Conservation (phyloP, 1,140 invertebrate species). For the Diuraphis noxia region DNA sequence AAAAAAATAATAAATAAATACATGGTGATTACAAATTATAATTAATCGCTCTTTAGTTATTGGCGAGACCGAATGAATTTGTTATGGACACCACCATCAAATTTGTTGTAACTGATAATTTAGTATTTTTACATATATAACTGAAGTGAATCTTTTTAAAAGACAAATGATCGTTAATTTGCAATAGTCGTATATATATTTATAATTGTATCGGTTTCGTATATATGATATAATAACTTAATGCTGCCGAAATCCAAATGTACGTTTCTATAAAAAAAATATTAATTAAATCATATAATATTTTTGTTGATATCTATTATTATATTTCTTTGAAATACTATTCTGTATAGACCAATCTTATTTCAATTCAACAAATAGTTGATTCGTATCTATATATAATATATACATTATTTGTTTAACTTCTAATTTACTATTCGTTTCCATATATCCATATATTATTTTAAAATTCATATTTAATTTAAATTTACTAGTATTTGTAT, state of each 20-base stretch:
- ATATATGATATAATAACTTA: too few species aligned
- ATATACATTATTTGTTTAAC: neutral
- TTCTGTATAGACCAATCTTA: neutral
- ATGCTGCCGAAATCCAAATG: neutral
- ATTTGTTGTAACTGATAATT: neutral
- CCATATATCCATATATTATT: too few species aligned
- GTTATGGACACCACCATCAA: neutral
- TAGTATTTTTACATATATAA: neutral
- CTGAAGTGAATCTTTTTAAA: too few species aligned
- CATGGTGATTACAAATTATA: neutral
- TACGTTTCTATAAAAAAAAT: neutral
- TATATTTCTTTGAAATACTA: neutral
- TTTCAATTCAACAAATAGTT: neutral
- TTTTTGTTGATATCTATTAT: too few species aligned
- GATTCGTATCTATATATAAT: neutral
- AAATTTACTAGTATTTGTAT: too few species aligned
- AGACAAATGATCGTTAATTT: neutral
- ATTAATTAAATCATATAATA: too few species aligned
- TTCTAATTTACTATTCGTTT: too few species aligned
- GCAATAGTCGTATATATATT: neutral
- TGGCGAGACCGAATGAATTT: neutral
- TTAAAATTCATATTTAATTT: too few species aligned
- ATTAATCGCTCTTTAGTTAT: neutral
- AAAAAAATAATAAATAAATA: neutral
- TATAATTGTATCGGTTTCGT: too few species aligned